These are phyloP conservation scores for Myiagra hebetior DNA, from an alignment of 2,113 vertebrate species.

Conservation along the genomic window DNA sequence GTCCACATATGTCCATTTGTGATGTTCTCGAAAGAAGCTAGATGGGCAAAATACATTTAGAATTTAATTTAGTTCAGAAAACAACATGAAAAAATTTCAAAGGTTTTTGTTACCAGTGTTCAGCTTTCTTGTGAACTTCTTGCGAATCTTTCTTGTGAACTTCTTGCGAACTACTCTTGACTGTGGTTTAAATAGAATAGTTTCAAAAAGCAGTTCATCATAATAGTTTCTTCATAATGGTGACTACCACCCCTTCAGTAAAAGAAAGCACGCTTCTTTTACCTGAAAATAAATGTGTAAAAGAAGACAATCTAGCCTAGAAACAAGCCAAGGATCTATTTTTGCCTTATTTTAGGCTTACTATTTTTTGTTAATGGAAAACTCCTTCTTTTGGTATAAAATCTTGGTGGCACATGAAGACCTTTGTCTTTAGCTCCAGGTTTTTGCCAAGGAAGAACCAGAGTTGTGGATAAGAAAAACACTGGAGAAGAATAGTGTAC, in stretches of 20 bases:
- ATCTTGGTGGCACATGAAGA: neutral
- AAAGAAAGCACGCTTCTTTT: neutral
- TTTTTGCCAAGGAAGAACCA: neutral
- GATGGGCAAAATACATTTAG: neutral
- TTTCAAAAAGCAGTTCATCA: neutral
- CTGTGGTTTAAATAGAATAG: neutral
- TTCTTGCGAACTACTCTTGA: neutral
- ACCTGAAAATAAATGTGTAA: neutral
- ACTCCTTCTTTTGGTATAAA: neutral
- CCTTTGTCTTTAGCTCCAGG: neutral
- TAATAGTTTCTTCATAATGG: neutral
- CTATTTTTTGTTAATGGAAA: neutral
- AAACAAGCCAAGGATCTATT: neutral
- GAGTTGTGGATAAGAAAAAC: neutral
- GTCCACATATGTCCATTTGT: neutral
- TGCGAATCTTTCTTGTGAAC: neutral
- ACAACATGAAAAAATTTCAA: neutral
- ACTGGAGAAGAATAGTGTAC: neutral
- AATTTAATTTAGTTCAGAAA: neutral
- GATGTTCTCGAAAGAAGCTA: neutral
- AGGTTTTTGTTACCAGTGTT: neutral
- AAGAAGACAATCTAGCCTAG: neutral
- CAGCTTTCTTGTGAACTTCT: neutral
- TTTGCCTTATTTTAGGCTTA: neutral
- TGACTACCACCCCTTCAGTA: neutral